Percentiles rank a stretch among this genome's conserved stretches.
phyloP scores from a whole-genome alignment of 2,888 invertebrate genomes.

The Biston betularia region DNA sequence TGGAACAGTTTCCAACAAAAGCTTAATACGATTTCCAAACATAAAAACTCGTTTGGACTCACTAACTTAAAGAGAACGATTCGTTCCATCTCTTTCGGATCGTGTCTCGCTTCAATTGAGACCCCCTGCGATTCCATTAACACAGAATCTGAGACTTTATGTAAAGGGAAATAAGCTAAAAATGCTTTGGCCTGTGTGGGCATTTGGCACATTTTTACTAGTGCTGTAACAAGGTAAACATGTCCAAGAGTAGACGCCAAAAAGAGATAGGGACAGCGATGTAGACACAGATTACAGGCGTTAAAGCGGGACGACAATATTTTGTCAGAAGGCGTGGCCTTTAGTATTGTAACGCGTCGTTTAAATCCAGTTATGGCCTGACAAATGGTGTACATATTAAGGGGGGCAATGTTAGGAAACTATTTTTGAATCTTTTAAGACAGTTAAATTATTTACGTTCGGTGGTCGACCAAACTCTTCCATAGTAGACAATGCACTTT shows the following conservation, averaged over 20 bases:
- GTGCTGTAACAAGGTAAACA: slow-evolving; percentile 71
- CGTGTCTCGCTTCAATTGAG: slow-evolving; percentile 77
- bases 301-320: slow-evolving; percentile 59
- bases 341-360: slow-evolving; percentile 75
- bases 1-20: slow-evolving; percentile 86
- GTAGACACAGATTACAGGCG: slow-evolving; percentile 29
- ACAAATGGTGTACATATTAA: slow-evolving; percentile 86
- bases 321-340: slow-evolving; percentile 71
- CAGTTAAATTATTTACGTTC: slow-evolving; percentile 85
- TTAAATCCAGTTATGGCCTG: slow-evolving; percentile 86
- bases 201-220: slow-evolving; percentile 68
- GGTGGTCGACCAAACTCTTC: slow-evolving; percentile 77
- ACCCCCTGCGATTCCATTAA: slow-evolving; percentile 62
- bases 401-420: slow-evolving; percentile 86
- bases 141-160: slow-evolving; percentile 51
- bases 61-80: slow-evolving; percentile 82
- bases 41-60: slow-evolving; percentile 85
- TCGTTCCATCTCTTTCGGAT: slow-evolving; percentile 75
- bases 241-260: slow-evolving; percentile 62
- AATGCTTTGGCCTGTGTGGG: slow-evolving; percentile 42
- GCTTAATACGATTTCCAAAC: slow-evolving; percentile 86
- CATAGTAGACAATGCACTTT: slow-evolving; percentile 84
- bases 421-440: slow-evolving; percentile 87
- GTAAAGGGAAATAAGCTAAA: background rate
- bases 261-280: slow-evolving; percentile 61